Conservation (phyloP, 2,797 vertebrate genomes). For the Myoxocephalus aenaeus region DNA sequence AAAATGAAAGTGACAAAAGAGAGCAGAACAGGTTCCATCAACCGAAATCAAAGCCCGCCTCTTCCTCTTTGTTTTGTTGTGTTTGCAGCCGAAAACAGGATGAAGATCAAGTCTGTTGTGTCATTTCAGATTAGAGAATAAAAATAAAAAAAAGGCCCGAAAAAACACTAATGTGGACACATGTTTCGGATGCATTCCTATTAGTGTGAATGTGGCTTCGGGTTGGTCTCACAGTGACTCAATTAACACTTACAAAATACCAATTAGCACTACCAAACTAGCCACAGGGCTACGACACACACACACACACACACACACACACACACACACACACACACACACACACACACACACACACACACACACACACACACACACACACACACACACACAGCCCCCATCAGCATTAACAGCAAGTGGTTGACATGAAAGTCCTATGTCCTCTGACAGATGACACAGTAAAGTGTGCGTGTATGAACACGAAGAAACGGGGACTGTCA, state of each 20-base stretch:
- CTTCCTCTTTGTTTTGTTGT: background rate
- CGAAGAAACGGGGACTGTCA: constrained; percentile 44
- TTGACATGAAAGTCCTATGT: constrained; percentile 27
- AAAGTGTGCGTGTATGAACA: constrained; percentile 2
- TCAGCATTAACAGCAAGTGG: constrained; percentile 7
- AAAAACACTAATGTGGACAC: background rate
- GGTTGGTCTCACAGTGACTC: constrained; percentile 32
- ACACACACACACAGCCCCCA: constrained; percentile 15
- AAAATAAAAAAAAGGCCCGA: background rate
- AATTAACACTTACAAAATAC: constrained; percentile 57
- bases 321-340: constrained; percentile 18
- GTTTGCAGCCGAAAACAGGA: background rate
- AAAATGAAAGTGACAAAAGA: background rate
- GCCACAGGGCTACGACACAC: constrained; percentile 27
- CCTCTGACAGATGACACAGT: constrained; percentile 53
- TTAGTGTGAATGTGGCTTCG: constrained; percentile 11
- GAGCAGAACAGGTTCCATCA: background rate
- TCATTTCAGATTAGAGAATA: background rate
- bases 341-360: constrained; percentile 13
- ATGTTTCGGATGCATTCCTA: background rate
- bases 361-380: constrained; percentile 18
- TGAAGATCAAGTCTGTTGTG: background rate
- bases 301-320: constrained; percentile 5
- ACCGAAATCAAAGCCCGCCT: background rate
- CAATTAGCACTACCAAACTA: constrained; percentile 47